Evolutionary conservation across 2,113 vertebrate genomes (phyloP).

Genomic region (Scopus umbretta): DNA sequence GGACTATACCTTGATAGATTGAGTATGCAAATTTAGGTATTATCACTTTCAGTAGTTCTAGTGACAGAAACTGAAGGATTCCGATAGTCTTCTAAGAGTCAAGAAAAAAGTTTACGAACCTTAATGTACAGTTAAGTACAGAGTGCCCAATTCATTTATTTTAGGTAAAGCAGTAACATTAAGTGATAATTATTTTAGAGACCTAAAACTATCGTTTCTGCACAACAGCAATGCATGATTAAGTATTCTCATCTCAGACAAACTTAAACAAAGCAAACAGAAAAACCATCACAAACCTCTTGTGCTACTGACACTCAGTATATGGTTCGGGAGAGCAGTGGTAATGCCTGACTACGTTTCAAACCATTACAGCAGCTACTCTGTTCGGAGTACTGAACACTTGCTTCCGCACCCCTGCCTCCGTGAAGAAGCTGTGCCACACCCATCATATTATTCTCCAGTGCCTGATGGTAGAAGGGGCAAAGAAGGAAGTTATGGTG

Average conservation of each 20-base stretch:
- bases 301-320: background rate
- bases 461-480: background rate
- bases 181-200: background rate
- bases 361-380: background rate
- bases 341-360: accelerated
- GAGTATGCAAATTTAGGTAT: background rate
- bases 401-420: background rate
- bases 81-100: background rate
- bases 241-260: background rate
- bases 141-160: background rate
- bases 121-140: background rate
- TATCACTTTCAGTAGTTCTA: background rate
- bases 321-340: accelerated
- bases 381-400: background rate
- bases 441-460: background rate
- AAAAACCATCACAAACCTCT: background rate
- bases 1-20: background rate
- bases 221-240: background rate
- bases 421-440: background rate
- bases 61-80: background rate
- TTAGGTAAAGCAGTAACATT: background rate
- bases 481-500: background rate
- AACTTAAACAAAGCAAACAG: background rate
- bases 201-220: background rate
- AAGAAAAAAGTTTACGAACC: background rate